Conservation (phyloP, 2,797 vertebrate species). For the Telmatherina bonti region DNA sequence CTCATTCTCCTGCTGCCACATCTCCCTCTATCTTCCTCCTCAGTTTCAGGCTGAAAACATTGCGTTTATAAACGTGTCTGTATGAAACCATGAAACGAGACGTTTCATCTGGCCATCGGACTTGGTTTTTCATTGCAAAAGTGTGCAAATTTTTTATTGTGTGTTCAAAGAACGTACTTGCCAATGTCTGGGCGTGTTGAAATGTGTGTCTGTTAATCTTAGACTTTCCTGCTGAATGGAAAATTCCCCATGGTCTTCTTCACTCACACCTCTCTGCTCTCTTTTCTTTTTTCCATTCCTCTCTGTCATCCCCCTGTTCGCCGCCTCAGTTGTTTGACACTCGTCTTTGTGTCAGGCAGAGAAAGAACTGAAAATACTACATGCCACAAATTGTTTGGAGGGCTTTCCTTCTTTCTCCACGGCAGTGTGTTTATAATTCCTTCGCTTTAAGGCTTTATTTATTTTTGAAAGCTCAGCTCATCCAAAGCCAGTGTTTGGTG, state of each 20-base stretch:
- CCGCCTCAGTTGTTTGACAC: conserved; percentile 87
- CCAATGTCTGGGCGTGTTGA: conserved; percentile 30
- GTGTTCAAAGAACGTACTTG: conserved; percentile 11
- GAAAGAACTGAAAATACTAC: conserved; percentile 83
- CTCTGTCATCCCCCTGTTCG: conserved; percentile 68
- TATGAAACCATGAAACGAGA: background rate
- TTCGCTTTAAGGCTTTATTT: conserved; percentile 74
- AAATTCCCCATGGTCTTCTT: conserved; percentile 85
- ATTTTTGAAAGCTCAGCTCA: conserved; percentile 77
- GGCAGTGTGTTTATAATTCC: conserved; percentile 80
- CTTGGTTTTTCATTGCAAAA: conserved; percentile 12
- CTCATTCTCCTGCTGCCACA: conserved; percentile 18
- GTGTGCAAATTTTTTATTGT: conserved; percentile 5
- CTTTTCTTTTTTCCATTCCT: conserved; percentile 63
- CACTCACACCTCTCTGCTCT: conserved; percentile 73
- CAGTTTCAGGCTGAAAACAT: conserved; percentile 32
- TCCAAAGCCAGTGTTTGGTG: conserved; percentile 66
- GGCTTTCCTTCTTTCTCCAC: conserved; percentile 61
- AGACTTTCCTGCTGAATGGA: conserved; percentile 75
- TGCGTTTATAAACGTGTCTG: conserved; percentile 7
- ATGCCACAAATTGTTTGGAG: conserved; percentile 77
- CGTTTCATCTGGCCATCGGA: conserved; percentile 13
- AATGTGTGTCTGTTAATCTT: conserved; percentile 23
- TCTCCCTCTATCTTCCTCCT: conserved; percentile 27
- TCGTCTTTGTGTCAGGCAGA: conserved; percentile 87